A percentile compares a stretch with the other conserved stretches of the same genome.
These are phyloP conservation scores for Amphipyra berbera DNA, from an alignment of 2,888 invertebrate genomes.

Conservation along the genomic window DNA sequence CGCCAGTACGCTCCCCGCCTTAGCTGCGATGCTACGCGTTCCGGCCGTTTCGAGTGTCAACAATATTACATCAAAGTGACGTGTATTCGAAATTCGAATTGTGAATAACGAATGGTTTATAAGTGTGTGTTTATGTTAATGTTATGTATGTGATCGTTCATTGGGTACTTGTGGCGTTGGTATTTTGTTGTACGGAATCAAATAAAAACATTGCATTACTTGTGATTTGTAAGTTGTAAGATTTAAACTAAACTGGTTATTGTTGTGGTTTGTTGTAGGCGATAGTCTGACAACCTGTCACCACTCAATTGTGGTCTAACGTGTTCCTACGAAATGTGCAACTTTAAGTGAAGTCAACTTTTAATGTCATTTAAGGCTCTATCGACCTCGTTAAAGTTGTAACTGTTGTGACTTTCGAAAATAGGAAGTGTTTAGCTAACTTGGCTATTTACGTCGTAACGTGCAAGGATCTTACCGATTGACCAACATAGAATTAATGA, in stretches of 20 bases:
- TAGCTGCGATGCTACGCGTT: constrained; percentile 47
- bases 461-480: neutral
- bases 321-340: constrained; percentile 32
- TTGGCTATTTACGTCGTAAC: neutral
- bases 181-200: constrained; percentile 29
- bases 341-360: constrained; percentile 19
- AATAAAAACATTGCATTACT: constrained; percentile 40
- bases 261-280: constrained; percentile 48
- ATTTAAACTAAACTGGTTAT: constrained; percentile 54
- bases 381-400: constrained; percentile 3
- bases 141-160: constrained; percentile 50
- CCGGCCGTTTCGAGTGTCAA: constrained; percentile 26
- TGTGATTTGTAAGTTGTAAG: constrained; percentile 46
- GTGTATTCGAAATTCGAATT: constrained; percentile 41
- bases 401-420: constrained; percentile 3
- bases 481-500: neutral
- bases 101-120: constrained; percentile 52
- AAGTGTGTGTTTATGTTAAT: constrained; percentile 53
- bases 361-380: constrained; percentile 8
- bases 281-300: constrained; percentile 49
- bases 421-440: constrained; percentile 2
- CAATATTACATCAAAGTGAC: constrained; percentile 41
- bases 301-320: constrained; percentile 39
- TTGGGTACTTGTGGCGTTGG: constrained; percentile 37
- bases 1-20: constrained; percentile 43